A percentile compares a stretch with the other conserved stretches of the same genome.
These are phyloP conservation scores for Limenitis camilla DNA, from an alignment of 2,888 invertebrate genomes.

Conservation along the genomic window DNA sequence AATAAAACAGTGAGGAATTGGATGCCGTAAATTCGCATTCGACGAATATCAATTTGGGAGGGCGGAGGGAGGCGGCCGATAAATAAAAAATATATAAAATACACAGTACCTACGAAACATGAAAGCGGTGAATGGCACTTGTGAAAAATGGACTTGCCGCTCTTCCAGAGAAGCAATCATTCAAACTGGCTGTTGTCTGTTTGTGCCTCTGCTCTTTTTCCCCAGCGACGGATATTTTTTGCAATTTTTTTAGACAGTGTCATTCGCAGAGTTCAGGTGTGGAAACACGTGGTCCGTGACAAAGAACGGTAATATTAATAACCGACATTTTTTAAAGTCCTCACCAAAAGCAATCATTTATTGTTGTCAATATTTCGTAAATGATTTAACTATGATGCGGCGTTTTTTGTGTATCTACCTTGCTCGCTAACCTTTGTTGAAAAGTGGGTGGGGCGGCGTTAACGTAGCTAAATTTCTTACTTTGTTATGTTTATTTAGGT, in stretches of 20 bases:
- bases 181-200: conserved; percentile 74
- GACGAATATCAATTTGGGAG: conserved; percentile 70
- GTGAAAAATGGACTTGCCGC: conserved; percentile 75
- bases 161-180: conserved; percentile 74
- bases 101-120: conserved; percentile 61
- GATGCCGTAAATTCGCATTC: conserved; percentile 63
- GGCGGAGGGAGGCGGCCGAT: conserved; percentile 50
- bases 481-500: conserved; percentile 67
- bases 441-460: conserved; percentile 50
- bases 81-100: conserved; percentile 66
- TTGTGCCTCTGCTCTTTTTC: conserved; percentile 72
- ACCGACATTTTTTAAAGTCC: conserved; percentile 72
- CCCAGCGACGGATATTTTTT: conserved; percentile 55
- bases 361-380: conserved; percentile 75
- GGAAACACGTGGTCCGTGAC: conserved; percentile 69
- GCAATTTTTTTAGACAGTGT: conserved; percentile 64
- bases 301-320: conserved; percentile 74
- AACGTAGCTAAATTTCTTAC: conserved; percentile 51
- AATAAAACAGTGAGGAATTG: conserved; percentile 71
- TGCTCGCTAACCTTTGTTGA: conserved; percentile 47
- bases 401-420: conserved; percentile 57
- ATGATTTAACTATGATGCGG: conserved; percentile 70
- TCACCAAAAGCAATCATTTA: conserved; percentile 50
- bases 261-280: conserved; percentile 70
- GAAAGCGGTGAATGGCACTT: conserved; percentile 74